These are phyloP conservation scores for Digitonthophagus gazella DNA, from an alignment of 2,888 invertebrate species.

Conservation along the genomic window DNA sequence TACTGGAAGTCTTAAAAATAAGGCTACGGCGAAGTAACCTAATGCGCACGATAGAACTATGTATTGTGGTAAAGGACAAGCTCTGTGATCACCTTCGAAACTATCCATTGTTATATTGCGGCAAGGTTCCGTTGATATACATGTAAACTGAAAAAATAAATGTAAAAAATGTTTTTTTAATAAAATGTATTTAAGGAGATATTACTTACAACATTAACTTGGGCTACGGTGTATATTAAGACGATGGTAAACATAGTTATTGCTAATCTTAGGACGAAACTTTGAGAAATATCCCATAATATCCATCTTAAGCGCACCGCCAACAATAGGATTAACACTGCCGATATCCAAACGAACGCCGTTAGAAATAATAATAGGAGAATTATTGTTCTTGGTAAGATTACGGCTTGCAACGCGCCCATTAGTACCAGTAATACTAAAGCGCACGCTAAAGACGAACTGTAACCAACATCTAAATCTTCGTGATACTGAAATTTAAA, in stretches of 20 bases:
- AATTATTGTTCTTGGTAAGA: conserved; percentile 81
- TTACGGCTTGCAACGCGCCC: conserved; percentile 75
- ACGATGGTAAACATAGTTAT: conserved; percentile 86
- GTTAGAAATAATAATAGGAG: conserved; percentile 81
- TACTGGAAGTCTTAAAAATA: conserved; percentile 81
- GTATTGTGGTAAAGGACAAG: conserved; percentile 84
- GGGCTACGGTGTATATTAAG: conserved; percentile 83
- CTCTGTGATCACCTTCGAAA: conserved; percentile 63
- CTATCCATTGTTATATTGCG: conserved; percentile 57
- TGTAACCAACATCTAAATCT: conserved; percentile 82
- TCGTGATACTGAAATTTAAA: conserved; percentile 75
- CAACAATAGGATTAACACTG: conserved; percentile 78
- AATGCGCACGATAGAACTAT: conserved; percentile 82
- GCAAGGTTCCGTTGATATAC: conserved; percentile 55
- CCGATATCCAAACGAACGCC: conserved; percentile 87
- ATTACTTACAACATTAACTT: conserved; percentile 92
- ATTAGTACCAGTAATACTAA: conserved; percentile 71
- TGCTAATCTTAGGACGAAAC: conserved; percentile 77
- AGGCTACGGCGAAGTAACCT: conserved; percentile 79
- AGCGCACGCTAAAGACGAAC: conserved; percentile 76
- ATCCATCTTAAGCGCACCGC: conserved; percentile 83
- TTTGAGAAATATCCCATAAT: conserved; percentile 81
- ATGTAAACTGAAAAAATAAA: conserved; percentile 60
- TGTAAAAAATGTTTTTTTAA: conserved; percentile 20
- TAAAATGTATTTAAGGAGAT: conserved; percentile 1